Conservation (phyloP, 2,888 invertebrate species). For the Conomelus anceps region DNA sequence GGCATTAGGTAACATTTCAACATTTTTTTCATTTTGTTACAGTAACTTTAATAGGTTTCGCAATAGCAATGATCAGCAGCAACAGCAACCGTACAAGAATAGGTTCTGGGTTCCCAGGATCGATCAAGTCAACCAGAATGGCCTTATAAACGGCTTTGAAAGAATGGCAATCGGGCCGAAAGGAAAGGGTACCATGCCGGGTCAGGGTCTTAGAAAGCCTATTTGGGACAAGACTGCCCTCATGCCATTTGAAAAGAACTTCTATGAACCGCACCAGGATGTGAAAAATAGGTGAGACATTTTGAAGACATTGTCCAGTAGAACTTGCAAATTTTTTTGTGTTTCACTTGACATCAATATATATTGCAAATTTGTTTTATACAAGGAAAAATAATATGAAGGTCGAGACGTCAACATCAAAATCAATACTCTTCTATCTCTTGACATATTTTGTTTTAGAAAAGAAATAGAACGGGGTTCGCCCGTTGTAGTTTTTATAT, state of each 20-base stretch:
- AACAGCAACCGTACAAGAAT: slow-evolving; percentile 20
- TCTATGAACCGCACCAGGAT: slow-evolving; percentile 77
- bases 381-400: too few relatives aligned
- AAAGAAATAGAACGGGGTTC: too few relatives aligned
- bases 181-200: slow-evolving; percentile 60
- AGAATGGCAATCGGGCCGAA: slow-evolving; percentile 13
- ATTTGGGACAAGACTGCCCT: slow-evolving; percentile 73
- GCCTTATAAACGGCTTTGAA: not conserved
- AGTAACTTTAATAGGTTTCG: slow-evolving; percentile 9
- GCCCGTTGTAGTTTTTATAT: too few relatives aligned
- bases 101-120: slow-evolving; percentile 21
- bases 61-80: slow-evolving; percentile 19
- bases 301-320: not conserved
- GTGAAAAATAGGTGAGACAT: slow-evolving; percentile 55
- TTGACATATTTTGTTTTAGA: too few relatives aligned
- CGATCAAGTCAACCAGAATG: not conserved
- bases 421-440: too few relatives aligned
- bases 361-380: too few relatives aligned
- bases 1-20: too few relatives aligned
- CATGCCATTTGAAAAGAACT: slow-evolving; percentile 83
- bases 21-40: too few relatives aligned
- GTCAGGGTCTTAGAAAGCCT: slow-evolving; percentile 68
- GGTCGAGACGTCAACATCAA: too few relatives aligned
- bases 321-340: too few relatives aligned
- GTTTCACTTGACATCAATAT: not conserved